A percentile compares a stretch with the other conserved stretches of the same genome.
These are phyloP conservation scores for Drosophila navojoa DNA, from an alignment of 1,140 invertebrate species.

Conservation along the genomic window DNA sequence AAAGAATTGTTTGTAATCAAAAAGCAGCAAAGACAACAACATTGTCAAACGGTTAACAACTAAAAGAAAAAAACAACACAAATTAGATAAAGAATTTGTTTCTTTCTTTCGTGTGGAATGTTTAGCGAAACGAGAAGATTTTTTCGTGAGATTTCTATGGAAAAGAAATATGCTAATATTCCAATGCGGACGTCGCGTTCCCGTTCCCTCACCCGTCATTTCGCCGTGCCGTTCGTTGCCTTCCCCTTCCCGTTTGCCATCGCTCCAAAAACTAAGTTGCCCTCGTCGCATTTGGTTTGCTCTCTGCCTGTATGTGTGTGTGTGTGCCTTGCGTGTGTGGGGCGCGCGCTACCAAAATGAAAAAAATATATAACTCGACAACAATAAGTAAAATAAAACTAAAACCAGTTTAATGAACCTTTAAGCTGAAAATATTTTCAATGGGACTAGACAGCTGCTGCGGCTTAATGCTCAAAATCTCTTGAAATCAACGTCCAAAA, in stretches of 20 bases:
- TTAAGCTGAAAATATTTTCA: conserved; percentile 74
- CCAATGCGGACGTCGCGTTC: conserved; percentile 39
- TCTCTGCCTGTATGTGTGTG: conserved; percentile 41
- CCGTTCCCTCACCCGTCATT: conserved; percentile 13
- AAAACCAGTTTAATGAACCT: conserved; percentile 84
- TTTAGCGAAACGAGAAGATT: conserved; percentile 72
- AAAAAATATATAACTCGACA: conserved; percentile 6
- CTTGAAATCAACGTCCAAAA: conserved; percentile 19
- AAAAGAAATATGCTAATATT: conserved; percentile 79
- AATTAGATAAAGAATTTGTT: conserved; percentile 26
- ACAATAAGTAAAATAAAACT: conserved; percentile 25
- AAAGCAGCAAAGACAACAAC: conserved; percentile 33
- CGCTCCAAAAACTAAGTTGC: conserved; percentile 33
- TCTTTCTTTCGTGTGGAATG: conserved; percentile 53
- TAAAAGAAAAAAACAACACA: conserved; percentile 21
- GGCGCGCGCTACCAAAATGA: conserved; percentile 39
- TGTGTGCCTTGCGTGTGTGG: conserved; percentile 35
- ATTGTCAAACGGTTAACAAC: conserved; percentile 18
- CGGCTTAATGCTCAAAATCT: conserved; percentile 28
- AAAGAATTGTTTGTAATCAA: conserved; percentile 56
- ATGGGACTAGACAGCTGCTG: conserved; percentile 40
- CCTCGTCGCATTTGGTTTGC: conserved; percentile 61
- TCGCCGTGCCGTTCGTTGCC: conserved; percentile 26
- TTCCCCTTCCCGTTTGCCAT: conserved; percentile 28
- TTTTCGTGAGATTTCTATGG: conserved; percentile 73